phyloP scores from a whole-genome alignment of 2,888 invertebrate species.

The Trachelus stipa region DNA sequence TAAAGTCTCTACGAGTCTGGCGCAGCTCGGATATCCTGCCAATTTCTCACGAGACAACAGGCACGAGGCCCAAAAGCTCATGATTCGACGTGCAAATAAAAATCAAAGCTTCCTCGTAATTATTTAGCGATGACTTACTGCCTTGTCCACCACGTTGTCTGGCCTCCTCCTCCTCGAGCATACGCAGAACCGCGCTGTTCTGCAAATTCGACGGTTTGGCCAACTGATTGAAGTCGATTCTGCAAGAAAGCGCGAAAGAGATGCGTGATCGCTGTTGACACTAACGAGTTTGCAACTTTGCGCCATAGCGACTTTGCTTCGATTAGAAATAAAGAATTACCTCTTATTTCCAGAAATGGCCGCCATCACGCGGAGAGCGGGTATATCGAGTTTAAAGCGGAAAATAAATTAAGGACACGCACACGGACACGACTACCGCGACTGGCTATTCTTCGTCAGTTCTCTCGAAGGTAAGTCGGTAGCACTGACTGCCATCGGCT shows the following conservation, averaged over 20 bases:
- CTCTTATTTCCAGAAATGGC: not conserved
- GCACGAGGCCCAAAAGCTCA: not conserved
- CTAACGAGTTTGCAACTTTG: not conserved
- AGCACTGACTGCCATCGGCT: not conserved
- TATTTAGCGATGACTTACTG: conserved; percentile 68
- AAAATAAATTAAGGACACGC: not conserved
- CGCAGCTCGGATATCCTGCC: not conserved
- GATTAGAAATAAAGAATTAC: not conserved
- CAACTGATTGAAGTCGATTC: conserved; percentile 83
- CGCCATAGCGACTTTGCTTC: not conserved
- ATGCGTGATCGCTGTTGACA: not conserved
- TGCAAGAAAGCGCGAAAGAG: conserved; percentile 63
- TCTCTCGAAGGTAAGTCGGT: not conserved
- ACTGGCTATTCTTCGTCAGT: not conserved
- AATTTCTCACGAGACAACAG: not conserved
- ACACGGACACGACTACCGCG: not conserved
- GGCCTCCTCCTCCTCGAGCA: conserved; percentile 86
- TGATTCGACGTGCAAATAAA: not conserved
- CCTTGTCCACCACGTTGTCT: conserved; percentile 73
- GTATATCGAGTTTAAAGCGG: not conserved
- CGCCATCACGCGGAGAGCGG: not conserved
- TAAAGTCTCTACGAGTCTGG: not conserved
- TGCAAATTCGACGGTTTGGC: conserved; percentile 84
- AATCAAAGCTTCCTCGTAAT: not conserved
- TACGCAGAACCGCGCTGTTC: conserved; percentile 85